Conservation (phyloP, 2,113 vertebrate genomes). For the Rhadina sibilatrix region DNA sequence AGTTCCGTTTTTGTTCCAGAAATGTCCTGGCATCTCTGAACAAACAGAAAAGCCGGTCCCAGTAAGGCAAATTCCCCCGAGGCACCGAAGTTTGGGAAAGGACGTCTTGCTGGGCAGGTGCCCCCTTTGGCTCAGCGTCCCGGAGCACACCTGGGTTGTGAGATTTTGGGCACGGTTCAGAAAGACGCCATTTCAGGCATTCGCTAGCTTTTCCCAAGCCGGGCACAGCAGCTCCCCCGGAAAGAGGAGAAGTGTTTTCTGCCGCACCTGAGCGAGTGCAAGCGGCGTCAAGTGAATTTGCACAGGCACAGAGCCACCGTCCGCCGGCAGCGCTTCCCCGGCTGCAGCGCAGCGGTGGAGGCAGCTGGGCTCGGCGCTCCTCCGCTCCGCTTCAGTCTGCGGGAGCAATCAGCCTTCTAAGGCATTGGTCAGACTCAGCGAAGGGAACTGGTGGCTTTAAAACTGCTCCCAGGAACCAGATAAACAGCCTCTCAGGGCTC, state of each 20-base stretch:
- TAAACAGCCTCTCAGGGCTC: background rate
- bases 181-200: background rate
- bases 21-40: background rate
- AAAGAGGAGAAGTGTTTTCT: background rate
- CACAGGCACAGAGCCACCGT: background rate
- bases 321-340: background rate
- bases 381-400: background rate
- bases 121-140: fast-evolving
- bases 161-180: fast-evolving
- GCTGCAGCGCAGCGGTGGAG: background rate
- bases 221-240: background rate
- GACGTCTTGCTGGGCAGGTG: fast-evolving
- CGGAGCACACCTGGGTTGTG: fast-evolving
- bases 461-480: background rate
- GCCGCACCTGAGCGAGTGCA: background rate
- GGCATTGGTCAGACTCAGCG: background rate
- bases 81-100: background rate
- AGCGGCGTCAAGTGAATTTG: fast-evolving
- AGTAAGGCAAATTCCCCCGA: background rate
- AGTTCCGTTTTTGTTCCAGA: background rate
- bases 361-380: background rate
- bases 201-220: background rate
- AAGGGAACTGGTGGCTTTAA: background rate
- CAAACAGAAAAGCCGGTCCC: background rate
- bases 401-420: background rate